phyloP scores from a whole-genome alignment of 1,140 invertebrate species.

The Parasteatoda tepidariorum region DNA sequence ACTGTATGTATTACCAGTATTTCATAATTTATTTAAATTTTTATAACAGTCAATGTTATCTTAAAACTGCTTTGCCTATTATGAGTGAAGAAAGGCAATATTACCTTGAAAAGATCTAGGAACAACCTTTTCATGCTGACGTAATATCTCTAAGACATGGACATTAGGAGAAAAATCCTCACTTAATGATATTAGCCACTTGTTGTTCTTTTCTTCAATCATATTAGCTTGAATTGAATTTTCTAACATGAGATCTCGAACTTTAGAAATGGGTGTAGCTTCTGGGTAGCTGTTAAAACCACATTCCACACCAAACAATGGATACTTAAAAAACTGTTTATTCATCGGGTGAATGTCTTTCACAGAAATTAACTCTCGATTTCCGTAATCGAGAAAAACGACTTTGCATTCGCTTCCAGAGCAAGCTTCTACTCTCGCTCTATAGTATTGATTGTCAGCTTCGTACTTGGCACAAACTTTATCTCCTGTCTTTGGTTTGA shows the following conservation, averaged over 20 bases:
- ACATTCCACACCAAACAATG: constrained; percentile 37
- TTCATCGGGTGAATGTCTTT: constrained; percentile 69
- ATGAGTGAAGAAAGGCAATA: no score
- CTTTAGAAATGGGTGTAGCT: constrained; percentile 28
- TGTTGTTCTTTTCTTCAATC: constrained; percentile 11
- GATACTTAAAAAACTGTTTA: constrained; percentile 70
- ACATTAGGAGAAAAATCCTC: constrained; percentile 44
- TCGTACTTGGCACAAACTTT: constrained; percentile 76
- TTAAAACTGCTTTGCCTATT: no score
- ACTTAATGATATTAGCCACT: constrained; percentile 27
- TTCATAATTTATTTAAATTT: no score
- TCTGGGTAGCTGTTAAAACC: constrained; percentile 23
- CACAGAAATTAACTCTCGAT: constrained; percentile 73
- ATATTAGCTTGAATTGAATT: constrained; percentile 25
- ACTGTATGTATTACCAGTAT: no score
- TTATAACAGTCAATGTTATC: no score
- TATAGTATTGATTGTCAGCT: constrained; percentile 79
- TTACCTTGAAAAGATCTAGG: constrained; percentile 48
- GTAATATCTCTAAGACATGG: constrained; percentile 32
- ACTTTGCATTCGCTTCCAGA: constrained; percentile 67
- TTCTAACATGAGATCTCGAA: constrained; percentile 16
- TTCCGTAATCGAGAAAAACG: constrained; percentile 82
- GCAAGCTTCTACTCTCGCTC: constrained; percentile 72
- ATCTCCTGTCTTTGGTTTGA: constrained; percentile 13
- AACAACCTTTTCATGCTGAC: constrained; percentile 40